These are phyloP conservation scores for Mormyrus iriodes DNA, from an alignment of 2,113 vertebrate genomes.

Conservation along the genomic window DNA sequence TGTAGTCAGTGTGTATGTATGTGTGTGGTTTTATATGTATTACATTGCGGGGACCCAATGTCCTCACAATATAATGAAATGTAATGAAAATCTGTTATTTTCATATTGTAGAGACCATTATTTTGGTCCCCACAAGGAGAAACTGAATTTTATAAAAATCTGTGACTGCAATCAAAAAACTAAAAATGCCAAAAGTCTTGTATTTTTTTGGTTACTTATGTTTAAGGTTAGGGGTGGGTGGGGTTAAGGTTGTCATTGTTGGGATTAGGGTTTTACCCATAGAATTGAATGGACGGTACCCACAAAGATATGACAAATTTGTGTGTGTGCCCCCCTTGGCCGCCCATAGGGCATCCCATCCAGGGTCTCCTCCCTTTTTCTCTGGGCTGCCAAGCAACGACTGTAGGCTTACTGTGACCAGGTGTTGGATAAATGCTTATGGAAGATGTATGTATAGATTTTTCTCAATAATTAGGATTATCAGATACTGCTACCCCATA, in stretches of 20 bases:
- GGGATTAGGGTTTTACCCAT: background rate
- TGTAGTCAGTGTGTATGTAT: background rate
- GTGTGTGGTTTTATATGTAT: background rate
- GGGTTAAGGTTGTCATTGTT: background rate
- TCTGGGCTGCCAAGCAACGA: background rate
- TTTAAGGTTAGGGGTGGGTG: background rate
- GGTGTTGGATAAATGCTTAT: background rate
- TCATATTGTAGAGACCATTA: background rate
- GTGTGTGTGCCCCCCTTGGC: background rate
- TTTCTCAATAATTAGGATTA: background rate
- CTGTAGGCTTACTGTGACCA: background rate
- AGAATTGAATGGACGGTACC: background rate
- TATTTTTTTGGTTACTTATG: background rate
- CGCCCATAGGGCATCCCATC: background rate
- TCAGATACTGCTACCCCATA: background rate
- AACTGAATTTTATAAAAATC: background rate
- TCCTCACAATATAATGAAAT: background rate
- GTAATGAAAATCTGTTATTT: background rate
- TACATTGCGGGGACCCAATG: background rate
- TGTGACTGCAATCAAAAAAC: background rate
- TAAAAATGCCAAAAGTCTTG: background rate
- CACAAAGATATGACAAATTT: background rate
- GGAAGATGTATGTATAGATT: background rate
- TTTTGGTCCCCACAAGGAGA: background rate
- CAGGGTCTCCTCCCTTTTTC: background rate